phyloP scores from a whole-genome alignment of 2,113 vertebrate genomes.

The Anoplopoma fimbria region DNA sequence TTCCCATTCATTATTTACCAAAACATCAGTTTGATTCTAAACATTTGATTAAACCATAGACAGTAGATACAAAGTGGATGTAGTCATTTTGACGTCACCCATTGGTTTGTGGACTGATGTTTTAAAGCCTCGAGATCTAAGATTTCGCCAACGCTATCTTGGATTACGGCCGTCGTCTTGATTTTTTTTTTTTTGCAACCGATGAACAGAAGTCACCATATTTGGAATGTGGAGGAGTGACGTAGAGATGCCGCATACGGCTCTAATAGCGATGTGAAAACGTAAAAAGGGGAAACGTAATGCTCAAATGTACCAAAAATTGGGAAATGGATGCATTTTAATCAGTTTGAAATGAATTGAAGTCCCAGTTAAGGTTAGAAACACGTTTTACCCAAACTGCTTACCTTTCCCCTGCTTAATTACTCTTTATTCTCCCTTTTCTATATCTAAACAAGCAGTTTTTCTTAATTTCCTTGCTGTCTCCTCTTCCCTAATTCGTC shows the following conservation, averaged over 20 bases:
- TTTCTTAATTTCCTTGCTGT: slow-evolving; percentile 67
- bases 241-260: too few species aligned
- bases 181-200: too few species aligned
- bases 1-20: neutral
- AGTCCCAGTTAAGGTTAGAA: neutral
- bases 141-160: too few species aligned
- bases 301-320: neutral
- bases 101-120: neutral
- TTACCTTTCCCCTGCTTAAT: neutral
- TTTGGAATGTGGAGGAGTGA: too few species aligned
- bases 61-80: neutral
- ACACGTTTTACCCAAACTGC: neutral
- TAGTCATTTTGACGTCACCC: neutral
- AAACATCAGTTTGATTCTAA: neutral
- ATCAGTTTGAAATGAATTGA: neutral
- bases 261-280: neutral
- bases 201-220: too few species aligned
- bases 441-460: slow-evolving; percentile 25
- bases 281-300: neutral
- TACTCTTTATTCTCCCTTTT: neutral
- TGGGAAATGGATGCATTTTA: too few species aligned
- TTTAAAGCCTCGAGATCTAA: too few species aligned
- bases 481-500: slow-evolving; percentile 28
- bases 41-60: neutral
- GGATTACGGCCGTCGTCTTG: too few species aligned